Percentiles rank a stretch among this genome's conserved stretches.
phyloP scores from a whole-genome alignment of 2,888 invertebrate species.

The Stictocephala bisonia region DNA sequence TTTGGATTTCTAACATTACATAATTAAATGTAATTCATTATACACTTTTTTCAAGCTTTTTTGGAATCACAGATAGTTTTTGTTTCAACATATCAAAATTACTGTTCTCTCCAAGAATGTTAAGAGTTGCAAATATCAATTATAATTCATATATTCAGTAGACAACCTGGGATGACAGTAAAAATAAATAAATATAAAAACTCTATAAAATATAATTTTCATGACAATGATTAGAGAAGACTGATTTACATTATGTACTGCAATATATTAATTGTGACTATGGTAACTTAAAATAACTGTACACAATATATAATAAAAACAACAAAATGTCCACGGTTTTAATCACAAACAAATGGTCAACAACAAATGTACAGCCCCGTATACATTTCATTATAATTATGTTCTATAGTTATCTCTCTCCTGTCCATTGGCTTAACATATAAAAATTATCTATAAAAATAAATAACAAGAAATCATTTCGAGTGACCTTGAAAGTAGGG shows the following conservation, averaged over 20 bases:
- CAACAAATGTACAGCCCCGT: constrained; percentile 44
- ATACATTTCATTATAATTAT: constrained; percentile 34
- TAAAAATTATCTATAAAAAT: constrained; percentile 41
- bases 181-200: too few relatives aligned
- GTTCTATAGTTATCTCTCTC: not conserved
- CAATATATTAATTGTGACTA: constrained; percentile 10
- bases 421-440: constrained; percentile 21
- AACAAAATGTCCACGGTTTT: constrained; percentile 5
- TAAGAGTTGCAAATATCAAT: too few relatives aligned
- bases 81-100: too few relatives aligned
- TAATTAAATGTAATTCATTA: too few relatives aligned
- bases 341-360: constrained; percentile 28
- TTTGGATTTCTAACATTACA: too few relatives aligned
- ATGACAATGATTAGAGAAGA: not conserved
- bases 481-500: constrained; percentile 1
- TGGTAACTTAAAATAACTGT: constrained; percentile 42
- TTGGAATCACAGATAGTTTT: too few relatives aligned
- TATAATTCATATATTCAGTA: too few relatives aligned
- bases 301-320: constrained; percentile 24
- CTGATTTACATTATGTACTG: not conserved
- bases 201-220: not conserved
- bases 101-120: too few relatives aligned
- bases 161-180: too few relatives aligned
- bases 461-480: constrained; percentile 19
- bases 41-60: too few relatives aligned